Conservation (phyloP, 2,797 vertebrate genomes). For the Ctenosaura bakeri region DNA sequence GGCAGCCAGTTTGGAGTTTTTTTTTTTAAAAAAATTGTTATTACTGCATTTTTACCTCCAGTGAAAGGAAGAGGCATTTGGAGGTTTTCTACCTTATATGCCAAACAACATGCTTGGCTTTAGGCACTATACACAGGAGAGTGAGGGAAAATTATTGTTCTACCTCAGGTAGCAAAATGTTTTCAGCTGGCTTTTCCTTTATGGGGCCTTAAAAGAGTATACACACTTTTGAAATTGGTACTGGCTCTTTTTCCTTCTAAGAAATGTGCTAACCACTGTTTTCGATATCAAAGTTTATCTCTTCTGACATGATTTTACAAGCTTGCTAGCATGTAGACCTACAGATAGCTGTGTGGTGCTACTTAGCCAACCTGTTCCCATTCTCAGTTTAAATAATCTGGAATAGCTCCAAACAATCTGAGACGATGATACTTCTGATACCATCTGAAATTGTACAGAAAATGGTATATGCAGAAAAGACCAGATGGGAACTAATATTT, state of each 20-base stretch:
- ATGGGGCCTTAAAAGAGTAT: not conserved
- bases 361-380: not conserved
- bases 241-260: not conserved
- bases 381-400: not conserved
- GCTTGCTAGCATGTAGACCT: not conserved
- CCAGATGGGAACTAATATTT: not conserved
- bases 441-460: not conserved
- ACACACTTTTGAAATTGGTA: not conserved
- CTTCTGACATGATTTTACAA: not conserved
- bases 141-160: not conserved
- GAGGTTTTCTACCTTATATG: not conserved
- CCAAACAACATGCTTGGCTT: not conserved
- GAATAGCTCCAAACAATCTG: constrained; percentile 8
- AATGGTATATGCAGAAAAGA: not conserved
- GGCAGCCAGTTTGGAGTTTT: not conserved
- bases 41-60: not conserved
- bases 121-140: not conserved
- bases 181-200: not conserved
- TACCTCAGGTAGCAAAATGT: not conserved
- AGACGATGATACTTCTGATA: not conserved
- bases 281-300: not conserved
- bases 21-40: not conserved
- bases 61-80: not conserved
- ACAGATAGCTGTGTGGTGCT: not conserved
- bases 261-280: not conserved